A percentile compares a stretch with the other conserved stretches of the same genome.
Evolutionary conservation across 2,888 invertebrate species (phyloP).

Genomic region (Lypha dubia): DNA sequence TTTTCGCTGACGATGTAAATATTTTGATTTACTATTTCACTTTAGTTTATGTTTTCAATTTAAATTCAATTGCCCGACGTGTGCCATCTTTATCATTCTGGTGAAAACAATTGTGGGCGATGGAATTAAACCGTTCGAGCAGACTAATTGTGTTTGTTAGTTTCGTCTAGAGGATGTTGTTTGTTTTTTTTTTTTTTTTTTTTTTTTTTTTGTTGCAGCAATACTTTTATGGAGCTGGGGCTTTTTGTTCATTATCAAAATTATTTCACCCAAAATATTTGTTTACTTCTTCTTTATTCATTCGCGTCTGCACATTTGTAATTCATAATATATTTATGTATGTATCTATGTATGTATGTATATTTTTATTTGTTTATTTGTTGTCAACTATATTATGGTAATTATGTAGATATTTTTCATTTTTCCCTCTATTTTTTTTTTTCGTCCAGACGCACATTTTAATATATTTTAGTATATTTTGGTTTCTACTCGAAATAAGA

Average conservation of each 20-base stretch:
- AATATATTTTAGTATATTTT: constrained; percentile 57
- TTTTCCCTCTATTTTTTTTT: constrained; percentile 2
- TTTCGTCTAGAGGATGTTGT: neutral
- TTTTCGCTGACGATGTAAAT: no score
- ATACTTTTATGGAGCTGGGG: neutral
- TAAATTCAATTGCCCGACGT: neutral
- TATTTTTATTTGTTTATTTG: constrained; percentile 50
- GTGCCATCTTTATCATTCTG: neutral
- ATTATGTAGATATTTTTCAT: constrained; percentile 65
- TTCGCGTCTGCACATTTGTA: neutral
- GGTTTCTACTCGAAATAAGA: constrained; percentile 4
- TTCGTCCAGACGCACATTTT: constrained; percentile 59
- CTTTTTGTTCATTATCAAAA: constrained; percentile 28
- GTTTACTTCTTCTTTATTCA: constrained; percentile 2
- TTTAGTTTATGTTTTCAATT: constrained; percentile 7
- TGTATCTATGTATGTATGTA: neutral
- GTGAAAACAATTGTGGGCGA: neutral
- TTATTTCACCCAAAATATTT: constrained; percentile 45
- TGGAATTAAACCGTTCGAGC: neutral
- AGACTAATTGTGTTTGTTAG: neutral
- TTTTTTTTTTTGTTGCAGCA: constrained; percentile 3
- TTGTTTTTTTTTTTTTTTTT: no score
- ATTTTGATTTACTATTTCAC: no score
- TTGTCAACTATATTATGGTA: constrained; percentile 70
- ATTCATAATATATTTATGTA: constrained; percentile 5